Evolutionary conservation across 2,888 invertebrate genomes (phyloP).

Genomic region (Autographa gamma): DNA sequence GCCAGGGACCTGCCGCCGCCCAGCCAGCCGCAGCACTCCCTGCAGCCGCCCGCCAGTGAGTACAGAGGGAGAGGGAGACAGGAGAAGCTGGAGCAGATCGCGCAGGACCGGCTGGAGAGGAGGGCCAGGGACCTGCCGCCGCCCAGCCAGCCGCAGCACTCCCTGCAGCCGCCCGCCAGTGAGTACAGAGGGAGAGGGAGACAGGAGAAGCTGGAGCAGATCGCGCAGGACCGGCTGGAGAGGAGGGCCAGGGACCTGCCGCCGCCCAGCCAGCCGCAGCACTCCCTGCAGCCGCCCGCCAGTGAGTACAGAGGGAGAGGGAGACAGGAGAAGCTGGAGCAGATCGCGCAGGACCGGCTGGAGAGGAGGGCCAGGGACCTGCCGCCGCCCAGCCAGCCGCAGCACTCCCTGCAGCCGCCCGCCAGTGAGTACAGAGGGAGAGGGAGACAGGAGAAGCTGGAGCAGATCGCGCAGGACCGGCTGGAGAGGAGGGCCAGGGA

Average conservation of each 20-base stretch:
- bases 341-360: constrained; percentile 95
- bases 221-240: constrained; percentile 95
- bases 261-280: constrained; percentile 35
- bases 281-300: constrained; percentile 33
- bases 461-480: constrained; percentile 96
- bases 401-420: constrained; percentile 36
- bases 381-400: constrained; percentile 43
- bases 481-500: constrained; percentile 89
- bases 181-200: constrained; percentile 73
- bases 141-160: constrained; percentile 35
- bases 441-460: constrained; percentile 91
- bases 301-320: constrained; percentile 63
- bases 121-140: constrained; percentile 74
- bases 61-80: constrained; percentile 84
- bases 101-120: constrained; percentile 94
- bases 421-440: constrained; percentile 21
- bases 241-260: constrained; percentile 81
- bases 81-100: constrained; percentile 94
- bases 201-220: constrained; percentile 93
- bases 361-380: constrained; percentile 88
- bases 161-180: constrained; percentile 40
- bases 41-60: constrained; percentile 39
- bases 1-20: constrained; percentile 68
- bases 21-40: constrained; percentile 34
- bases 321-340: constrained; percentile 92